Base-by-base conservation (phyloP, 2,113 vertebrate genomes). In the Riparia riparia region DNA sequence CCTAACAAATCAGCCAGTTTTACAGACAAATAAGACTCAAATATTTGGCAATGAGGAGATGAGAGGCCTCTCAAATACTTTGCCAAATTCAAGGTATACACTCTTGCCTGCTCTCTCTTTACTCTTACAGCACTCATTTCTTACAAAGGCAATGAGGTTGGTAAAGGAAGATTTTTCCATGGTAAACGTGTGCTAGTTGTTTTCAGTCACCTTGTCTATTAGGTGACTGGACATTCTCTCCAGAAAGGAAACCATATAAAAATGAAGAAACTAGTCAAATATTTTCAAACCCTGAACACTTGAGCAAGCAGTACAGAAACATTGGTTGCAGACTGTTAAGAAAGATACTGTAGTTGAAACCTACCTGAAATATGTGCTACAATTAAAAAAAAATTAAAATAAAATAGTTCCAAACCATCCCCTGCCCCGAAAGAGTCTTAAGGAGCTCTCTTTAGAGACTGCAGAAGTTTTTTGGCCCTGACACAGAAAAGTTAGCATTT, bases 331-430 rank as follows among this genome's bases (percentile, higher is more conserved):
- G 17, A 34, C 15, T 16, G 4, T 69, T 85, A 32, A 58, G 42
- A 87, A 90, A 50, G 15, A 11, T 54, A 54, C 1, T 66, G 31
- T 54, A 70, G 53, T 19, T 54, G 17, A 73, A 78, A 54, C 34
- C 4, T 13, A 39, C 3, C 10, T 73, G 26, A 57, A 91, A 37
- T 53, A 49, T 5, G 3, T 78, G 19, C 31, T 84, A 21, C 7
- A 22, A 15, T 71, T 65, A 22, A 2, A 20, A 87, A 81, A 74
- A 57, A 54, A 28, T 6, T 0, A 54, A 60, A 56, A 28, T 12
- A 2, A n/a, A n/a, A 41, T 22, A 6, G 11, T 17, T 20, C 19
- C 14, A 57, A 31, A 39, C 1, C 0, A 19, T 42, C 4, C 1
- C 1, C 1, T 25, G 32, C 10, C 12, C 17, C 7, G 12, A 78